Evolutionary conservation across 23 tunicate genomes (phyloP), one percentile per base, ranked within the genome.

Genomic region (Halocynthia roretzi): DNA sequence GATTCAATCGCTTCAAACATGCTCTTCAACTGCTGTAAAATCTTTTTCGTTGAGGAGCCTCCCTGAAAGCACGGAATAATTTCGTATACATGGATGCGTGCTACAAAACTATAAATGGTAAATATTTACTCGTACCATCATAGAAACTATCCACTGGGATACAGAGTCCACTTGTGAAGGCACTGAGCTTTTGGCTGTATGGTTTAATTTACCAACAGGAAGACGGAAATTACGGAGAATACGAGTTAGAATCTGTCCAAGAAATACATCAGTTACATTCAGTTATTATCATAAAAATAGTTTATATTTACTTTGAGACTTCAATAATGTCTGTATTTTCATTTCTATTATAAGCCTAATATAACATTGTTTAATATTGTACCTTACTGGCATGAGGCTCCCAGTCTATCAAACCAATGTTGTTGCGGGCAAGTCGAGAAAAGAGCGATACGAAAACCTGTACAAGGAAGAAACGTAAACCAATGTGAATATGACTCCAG

Each of bases 371-470:
- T 58, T 14, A 2, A 58, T 58, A 58, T 31, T 31, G 8, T n/a
- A 74, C 78, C 62, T 74, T 70, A 54, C 74, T 54, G 54, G 83
- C 70, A 78, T 56, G 55, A n/a, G 75, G 78, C 11, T 51, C 21
- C 98, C 98, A 92, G 63, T 86, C 88, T 52, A 92, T 86, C 5
- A 58, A 61, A 6, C 98, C 98, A 82, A 86, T 86, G 70, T 92
- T 92, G 73, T 86, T 80, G 56, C 77, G 85, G 7, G 98, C 98
- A n/a, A 92, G 70, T 8, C 98, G 79, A 8, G 92, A 87, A 78
- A 92, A 86, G 18, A 92, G 70, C 19, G 52, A 70, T 4, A 86
- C 68, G 52, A 86, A 86, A 31, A 82, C 55, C 81, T 80, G 62
- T 0, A 74, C 54, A 53, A 49, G 51, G 10, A 22, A 71, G n/a